Conservation (phyloP, 2,113 vertebrate genomes). For the Trogon surrucura region DNA sequence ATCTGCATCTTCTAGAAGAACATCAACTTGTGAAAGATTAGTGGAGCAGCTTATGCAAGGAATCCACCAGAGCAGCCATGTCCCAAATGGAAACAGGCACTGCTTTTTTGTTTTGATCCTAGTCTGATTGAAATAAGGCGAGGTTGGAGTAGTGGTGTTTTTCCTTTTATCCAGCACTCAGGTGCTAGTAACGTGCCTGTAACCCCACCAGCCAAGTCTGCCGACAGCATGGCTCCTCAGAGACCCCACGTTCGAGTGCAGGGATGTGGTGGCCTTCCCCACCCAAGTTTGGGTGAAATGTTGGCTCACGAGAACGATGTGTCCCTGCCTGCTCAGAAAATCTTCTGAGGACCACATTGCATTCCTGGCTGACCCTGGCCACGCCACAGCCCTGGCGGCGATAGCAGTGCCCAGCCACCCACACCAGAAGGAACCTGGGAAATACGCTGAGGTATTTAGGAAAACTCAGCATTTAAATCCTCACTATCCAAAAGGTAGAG, state of each 20-base stretch:
- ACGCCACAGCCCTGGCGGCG: neutral
- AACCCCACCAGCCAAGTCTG: neutral
- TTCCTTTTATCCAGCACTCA: neutral
- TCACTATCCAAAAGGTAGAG: neutral
- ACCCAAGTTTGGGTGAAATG: neutral
- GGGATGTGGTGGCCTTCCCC: neutral
- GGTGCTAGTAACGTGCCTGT: rapidly evolving
- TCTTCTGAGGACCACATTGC: rapidly evolving
- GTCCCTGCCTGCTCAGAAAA: neutral
- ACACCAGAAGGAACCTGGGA: neutral
- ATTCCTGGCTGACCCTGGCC: neutral
- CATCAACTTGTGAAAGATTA: neutral
- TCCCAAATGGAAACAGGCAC: rapidly evolving
- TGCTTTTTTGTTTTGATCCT: neutral
- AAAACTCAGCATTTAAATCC: neutral
- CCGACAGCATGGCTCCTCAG: neutral
- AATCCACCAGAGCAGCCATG: neutral
- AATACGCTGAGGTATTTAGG: neutral
- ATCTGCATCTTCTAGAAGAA: neutral
- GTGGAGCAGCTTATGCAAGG: neutral
- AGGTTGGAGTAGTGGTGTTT: neutral
- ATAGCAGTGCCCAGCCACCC: neutral
- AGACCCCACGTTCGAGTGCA: rapidly evolving
- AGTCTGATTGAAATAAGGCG: rapidly evolving
- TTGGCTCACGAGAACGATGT: rapidly evolving